Evolutionary conservation across 35 echinoderm and acorn worm genomes (phyloP).

Genomic region (Stichopus chloronotus): DNA sequence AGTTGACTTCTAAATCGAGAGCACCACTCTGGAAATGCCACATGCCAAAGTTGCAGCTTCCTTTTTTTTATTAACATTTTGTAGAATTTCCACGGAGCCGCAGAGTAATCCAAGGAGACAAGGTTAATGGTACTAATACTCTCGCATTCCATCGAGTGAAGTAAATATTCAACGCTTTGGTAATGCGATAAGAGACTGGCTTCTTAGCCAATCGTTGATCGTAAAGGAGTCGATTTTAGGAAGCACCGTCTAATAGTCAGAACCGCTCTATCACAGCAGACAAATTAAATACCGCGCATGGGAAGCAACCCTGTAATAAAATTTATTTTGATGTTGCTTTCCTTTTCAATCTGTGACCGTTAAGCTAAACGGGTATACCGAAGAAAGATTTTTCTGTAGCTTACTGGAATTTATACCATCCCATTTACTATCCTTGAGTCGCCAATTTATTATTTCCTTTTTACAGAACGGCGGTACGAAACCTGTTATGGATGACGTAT

Average conservation of each 20-base stretch:
- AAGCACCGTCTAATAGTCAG: not conserved
- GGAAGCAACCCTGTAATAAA: no score
- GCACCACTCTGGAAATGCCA: no score
- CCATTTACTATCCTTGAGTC: no score
- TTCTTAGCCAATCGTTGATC: not conserved
- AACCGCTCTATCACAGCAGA: not conserved
- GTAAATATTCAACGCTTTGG: not conserved
- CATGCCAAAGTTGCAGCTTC: not conserved
- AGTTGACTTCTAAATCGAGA: no score
- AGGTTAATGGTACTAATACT: not conserved
- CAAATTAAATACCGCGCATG: no score
- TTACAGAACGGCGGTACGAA: slow-evolving; percentile 4
- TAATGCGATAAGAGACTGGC: not conserved
- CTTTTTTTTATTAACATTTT: not conserved
- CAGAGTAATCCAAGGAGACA: not conserved
- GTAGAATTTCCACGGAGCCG: no score
- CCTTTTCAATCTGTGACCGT: no score
- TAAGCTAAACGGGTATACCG: no score
- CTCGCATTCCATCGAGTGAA: not conserved
- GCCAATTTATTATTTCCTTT: not conserved
- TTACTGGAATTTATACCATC: no score
- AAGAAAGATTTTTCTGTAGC: no score
- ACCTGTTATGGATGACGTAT: slow-evolving; percentile 25
- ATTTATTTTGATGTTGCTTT: no score
- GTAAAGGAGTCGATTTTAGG: not conserved